phyloP scores from a whole-genome alignment of 2,113 vertebrate species.

The Cheilinus undulatus region DNA sequence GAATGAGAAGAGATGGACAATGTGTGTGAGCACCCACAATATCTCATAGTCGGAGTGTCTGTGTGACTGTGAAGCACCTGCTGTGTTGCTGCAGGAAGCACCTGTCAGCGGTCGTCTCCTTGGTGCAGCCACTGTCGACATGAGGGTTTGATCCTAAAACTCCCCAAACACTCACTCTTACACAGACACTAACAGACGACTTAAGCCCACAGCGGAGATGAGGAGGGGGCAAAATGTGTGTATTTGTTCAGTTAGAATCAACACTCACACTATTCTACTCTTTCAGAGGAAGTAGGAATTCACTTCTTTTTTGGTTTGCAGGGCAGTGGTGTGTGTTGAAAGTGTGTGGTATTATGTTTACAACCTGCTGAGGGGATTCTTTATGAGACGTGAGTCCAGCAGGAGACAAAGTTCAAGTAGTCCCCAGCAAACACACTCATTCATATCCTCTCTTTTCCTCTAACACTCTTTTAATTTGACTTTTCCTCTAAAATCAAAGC shows the following conservation, averaged over 20 bases:
- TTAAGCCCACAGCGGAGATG: slow-evolving; percentile 58
- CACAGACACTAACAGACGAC: slow-evolving; percentile 78
- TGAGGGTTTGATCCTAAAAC: slow-evolving; percentile 79
- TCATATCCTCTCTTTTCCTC: neutral
- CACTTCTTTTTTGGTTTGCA: neutral
- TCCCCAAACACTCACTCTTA: slow-evolving; percentile 69
- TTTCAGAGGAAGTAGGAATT: neutral
- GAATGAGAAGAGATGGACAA: neutral
- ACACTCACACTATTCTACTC: slow-evolving; percentile 23
- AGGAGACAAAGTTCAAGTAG: slow-evolving; percentile 80
- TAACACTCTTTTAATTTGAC: slow-evolving; percentile 28
- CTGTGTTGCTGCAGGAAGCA: slow-evolving; percentile 79
- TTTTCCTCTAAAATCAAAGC: neutral
- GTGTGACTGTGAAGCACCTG: slow-evolving; percentile 70
- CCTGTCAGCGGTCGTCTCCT: slow-evolving; percentile 77
- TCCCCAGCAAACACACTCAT: slow-evolving; percentile 21
- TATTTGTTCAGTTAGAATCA: slow-evolving; percentile 36
- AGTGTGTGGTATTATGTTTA: slow-evolving; percentile 71
- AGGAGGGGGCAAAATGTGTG: slow-evolving; percentile 11
- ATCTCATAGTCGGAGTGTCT: slow-evolving; percentile 18
- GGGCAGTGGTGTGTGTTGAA: slow-evolving; percentile 21
- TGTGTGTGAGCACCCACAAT: slow-evolving; percentile 26
- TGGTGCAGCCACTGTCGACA: slow-evolving; percentile 71
- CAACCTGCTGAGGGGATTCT: slow-evolving; percentile 68
- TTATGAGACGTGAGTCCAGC: slow-evolving; percentile 74